phyloP scores from a whole-genome alignment of 2,113 vertebrate species.

The Protomyctophum bolini region DNA sequence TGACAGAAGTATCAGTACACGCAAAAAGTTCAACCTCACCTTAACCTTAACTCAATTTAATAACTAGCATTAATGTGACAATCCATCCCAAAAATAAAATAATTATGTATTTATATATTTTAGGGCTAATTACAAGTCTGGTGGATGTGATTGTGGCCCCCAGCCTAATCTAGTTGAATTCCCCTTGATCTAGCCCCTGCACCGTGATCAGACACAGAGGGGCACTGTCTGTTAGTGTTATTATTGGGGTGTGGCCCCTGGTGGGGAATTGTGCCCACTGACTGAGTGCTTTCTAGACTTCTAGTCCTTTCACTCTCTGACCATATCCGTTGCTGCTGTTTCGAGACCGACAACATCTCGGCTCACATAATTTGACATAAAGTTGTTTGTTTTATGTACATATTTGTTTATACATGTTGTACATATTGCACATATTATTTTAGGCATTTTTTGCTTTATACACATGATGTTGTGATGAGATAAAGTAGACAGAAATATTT shows the following conservation, averaged over 20 bases:
- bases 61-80: no score
- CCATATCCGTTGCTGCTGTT: background rate
- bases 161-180: no score
- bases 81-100: no score
- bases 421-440: background rate
- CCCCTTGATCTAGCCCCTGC: no score
- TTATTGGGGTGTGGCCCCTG: background rate
- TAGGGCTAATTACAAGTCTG: no score
- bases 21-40: no score
- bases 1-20: no score
- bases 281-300: background rate
- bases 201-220: no score
- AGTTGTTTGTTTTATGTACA: background rate
- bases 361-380: background rate
- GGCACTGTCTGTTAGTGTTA: background rate
- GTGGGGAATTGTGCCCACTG: background rate
- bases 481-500: no score
- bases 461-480: background rate
- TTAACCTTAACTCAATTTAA: no score
- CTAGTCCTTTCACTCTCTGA: background rate
- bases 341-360: background rate
- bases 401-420: background rate
- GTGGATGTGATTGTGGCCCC: no score
- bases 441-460: background rate
- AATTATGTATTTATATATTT: no score